Evolutionary conservation across 2,113 vertebrate genomes (phyloP).

Genomic region (Tychaedon coryphoeus): DNA sequence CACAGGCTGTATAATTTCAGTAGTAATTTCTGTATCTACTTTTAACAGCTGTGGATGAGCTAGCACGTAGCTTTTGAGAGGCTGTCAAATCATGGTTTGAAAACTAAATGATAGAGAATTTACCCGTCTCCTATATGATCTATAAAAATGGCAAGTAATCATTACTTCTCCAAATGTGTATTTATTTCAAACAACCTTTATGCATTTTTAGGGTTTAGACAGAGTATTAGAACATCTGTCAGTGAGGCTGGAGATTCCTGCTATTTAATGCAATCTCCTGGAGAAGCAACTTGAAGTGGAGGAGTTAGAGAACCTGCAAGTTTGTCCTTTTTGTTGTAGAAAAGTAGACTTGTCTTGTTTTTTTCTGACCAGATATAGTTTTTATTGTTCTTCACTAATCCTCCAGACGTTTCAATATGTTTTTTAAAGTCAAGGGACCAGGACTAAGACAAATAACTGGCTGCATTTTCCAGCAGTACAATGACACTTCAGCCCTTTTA

Average conservation of each 20-base stretch:
- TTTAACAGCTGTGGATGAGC: neutral
- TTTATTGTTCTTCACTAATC: neutral
- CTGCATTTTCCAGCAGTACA: neutral
- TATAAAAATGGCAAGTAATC: conserved; percentile 15
- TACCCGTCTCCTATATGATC: neutral
- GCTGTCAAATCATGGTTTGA: conserved; percentile 2
- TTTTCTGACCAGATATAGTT: neutral
- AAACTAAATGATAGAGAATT: conserved; percentile 23
- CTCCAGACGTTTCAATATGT: neutral
- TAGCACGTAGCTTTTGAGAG: neutral
- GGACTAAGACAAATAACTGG: neutral
- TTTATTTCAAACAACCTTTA: neutral
- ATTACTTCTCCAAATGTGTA: neutral
- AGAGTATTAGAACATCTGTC: neutral
- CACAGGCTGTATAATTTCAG: conserved; percentile 18
- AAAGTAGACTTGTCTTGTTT: neutral
- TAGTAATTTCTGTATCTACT: neutral
- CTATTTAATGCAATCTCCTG: neutral
- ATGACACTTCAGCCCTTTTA: neutral
- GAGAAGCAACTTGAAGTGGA: neutral
- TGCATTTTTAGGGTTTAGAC: neutral
- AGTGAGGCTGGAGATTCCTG: neutral
- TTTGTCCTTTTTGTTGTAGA: neutral
- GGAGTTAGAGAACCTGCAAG: neutral
- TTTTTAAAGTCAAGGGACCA: neutral